Percentiles rank a stretch among this genome's conserved stretches.
phyloP scores from a whole-genome alignment of 2,888 invertebrate species.

The Amphipoea lucens region DNA sequence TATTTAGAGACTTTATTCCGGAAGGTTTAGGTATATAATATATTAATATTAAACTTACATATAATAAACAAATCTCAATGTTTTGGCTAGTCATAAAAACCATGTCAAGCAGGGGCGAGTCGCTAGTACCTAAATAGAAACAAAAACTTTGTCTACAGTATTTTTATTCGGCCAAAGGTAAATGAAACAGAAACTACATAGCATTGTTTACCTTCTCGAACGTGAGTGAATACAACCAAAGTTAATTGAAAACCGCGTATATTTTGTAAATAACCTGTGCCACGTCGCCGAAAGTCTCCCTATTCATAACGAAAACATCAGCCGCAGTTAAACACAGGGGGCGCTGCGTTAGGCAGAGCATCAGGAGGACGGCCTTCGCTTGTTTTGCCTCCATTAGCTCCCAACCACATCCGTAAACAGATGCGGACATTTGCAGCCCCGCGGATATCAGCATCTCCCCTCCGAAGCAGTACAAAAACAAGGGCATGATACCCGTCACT shows the following conservation, averaged over 20 bases:
- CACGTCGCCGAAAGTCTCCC: conserved; percentile 78
- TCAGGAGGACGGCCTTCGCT: conserved; percentile 71
- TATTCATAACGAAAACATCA: conserved; percentile 77
- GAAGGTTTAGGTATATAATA: not conserved
- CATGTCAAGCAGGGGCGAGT: not conserved
- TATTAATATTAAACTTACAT: not conserved
- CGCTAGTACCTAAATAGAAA: not conserved
- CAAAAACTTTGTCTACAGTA: not conserved
- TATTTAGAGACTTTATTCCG: not conserved
- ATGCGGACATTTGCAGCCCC: conserved; percentile 70
- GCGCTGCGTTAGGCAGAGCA: conserved; percentile 74
- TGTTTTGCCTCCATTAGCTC: conserved; percentile 76
- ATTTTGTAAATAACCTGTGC: conserved; percentile 80
- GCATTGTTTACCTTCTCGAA: conserved; percentile 17
- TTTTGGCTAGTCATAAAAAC: not conserved
- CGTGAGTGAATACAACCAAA: conserved; percentile 17
- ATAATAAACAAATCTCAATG: not conserved
- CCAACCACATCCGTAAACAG: conserved; percentile 78
- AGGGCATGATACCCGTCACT: conserved; percentile 75
- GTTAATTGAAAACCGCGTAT: conserved; percentile 80
- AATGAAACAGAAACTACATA: conserved; percentile 21
- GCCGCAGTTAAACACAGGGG: conserved; percentile 77
- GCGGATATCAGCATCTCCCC: conserved; percentile 78
- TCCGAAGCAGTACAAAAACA: conserved; percentile 81
- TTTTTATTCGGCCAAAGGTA: conserved; percentile 15